Evolutionary conservation across 35 echinoderm and acorn worm species (phyloP).

Genomic region (Hemicentrotus pulcherrimus): DNA sequence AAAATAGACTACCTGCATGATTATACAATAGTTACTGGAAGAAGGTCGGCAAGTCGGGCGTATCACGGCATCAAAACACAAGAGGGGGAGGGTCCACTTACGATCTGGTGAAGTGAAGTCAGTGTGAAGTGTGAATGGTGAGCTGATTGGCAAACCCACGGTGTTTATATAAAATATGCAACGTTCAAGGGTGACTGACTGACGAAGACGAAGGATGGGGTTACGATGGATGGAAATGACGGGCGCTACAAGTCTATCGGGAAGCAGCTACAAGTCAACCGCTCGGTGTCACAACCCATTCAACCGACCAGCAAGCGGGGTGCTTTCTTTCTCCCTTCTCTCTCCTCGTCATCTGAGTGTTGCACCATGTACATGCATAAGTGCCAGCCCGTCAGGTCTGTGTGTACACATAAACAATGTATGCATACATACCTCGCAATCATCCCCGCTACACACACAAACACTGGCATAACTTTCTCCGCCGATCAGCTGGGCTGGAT

Average conservation of each 20-base stretch:
- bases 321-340: background rate
- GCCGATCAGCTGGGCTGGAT: background rate
- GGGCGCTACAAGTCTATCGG: too few species aligned
- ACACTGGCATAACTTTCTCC: constrained; percentile 29
- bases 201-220: background rate
- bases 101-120: background rate
- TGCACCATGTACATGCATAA: constrained; percentile 17
- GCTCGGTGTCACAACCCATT: background rate
- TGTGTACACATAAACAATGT: constrained; percentile 10
- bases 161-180: constrained; percentile 6
- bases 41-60: background rate
- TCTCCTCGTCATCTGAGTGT: background rate
- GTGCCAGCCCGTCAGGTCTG: background rate
- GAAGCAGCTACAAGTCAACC: background rate
- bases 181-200: background rate
- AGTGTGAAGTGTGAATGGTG: background rate
- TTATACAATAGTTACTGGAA: background rate
- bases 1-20: background rate
- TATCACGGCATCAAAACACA: background rate
- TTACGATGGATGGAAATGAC: background rate
- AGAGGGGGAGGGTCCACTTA: background rate
- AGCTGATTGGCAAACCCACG: background rate
- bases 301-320: background rate
- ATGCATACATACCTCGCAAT: background rate
- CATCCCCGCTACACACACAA: background rate